Percentiles rank a stretch among this genome's conserved stretches.
Evolutionary conservation across 2,797 vertebrate genomes (phyloP).

Genomic region (Anguilla megastoma): DNA sequence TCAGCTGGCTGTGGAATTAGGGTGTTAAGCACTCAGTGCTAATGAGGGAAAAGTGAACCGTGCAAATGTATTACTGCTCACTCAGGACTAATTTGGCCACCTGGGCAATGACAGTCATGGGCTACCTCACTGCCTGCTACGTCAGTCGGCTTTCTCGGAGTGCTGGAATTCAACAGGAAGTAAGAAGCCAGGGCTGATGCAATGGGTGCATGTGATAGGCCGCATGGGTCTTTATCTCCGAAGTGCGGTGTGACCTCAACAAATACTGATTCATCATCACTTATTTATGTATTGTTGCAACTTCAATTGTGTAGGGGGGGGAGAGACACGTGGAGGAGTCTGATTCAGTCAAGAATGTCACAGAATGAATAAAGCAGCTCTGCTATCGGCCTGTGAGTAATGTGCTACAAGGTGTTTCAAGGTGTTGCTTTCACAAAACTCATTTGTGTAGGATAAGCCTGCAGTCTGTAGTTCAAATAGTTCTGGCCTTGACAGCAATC

Average conservation of each 20-base stretch:
- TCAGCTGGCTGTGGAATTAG: neutral
- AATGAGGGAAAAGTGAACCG: neutral
- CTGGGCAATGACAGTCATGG: neutral
- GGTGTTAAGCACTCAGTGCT: neutral
- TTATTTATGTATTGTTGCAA: neutral
- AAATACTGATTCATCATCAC: neutral
- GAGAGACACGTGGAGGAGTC: neutral
- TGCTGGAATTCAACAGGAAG: neutral
- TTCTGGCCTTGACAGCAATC: neutral
- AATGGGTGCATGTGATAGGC: neutral
- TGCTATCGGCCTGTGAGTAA: neutral
- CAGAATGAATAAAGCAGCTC: neutral
- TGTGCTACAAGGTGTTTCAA: neutral
- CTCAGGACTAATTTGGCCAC: neutral
- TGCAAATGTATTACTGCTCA: neutral
- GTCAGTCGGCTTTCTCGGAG: neutral
- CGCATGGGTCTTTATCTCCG: neutral
- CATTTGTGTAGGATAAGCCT: neutral
- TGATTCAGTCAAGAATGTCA: neutral
- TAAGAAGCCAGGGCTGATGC: neutral
- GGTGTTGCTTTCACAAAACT: too few species aligned
- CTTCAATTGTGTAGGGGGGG: neutral
- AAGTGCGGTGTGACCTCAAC: neutral
- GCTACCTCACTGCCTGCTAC: neutral
- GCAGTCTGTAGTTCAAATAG: neutral